These are phyloP conservation scores for Bombus picipes DNA, from an alignment of 1,140 invertebrate genomes.

Conservation along the genomic window DNA sequence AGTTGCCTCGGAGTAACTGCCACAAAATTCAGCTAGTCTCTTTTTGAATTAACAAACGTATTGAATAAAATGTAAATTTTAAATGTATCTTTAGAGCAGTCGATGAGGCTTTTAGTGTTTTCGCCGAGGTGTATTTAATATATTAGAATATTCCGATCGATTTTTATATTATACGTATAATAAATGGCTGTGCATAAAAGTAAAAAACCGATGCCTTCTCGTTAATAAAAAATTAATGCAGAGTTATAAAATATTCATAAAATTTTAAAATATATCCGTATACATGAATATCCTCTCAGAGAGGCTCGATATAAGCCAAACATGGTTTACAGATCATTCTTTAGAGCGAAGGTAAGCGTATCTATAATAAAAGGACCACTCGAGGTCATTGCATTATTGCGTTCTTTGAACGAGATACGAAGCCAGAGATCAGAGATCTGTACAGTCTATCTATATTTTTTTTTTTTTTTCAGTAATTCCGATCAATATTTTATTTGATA, in stretches of 20 bases:
- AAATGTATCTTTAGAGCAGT: not conserved
- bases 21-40: no score
- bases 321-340: not conserved
- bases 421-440: not conserved
- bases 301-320: not conserved
- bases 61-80: not conserved
- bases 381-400: not conserved
- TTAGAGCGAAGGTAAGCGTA: not conserved
- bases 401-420: not conserved
- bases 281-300: not conserved
- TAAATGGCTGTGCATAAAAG: not conserved
- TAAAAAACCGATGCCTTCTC: not conserved
- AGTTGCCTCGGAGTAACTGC: not conserved
- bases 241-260: not conserved
- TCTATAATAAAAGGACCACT: not conserved
- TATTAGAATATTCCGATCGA: not conserved
- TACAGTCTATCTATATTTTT: not conserved
- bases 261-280: not conserved
- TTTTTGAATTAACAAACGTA: not conserved
- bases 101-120: not conserved
- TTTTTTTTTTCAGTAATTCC: not conserved
- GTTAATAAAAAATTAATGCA: not conserved
- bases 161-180: not conserved
- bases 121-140: not conserved
- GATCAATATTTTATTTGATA: not conserved